Conservation (phyloP, 2,888 invertebrate genomes). For the Eupithecia abbreviata region DNA sequence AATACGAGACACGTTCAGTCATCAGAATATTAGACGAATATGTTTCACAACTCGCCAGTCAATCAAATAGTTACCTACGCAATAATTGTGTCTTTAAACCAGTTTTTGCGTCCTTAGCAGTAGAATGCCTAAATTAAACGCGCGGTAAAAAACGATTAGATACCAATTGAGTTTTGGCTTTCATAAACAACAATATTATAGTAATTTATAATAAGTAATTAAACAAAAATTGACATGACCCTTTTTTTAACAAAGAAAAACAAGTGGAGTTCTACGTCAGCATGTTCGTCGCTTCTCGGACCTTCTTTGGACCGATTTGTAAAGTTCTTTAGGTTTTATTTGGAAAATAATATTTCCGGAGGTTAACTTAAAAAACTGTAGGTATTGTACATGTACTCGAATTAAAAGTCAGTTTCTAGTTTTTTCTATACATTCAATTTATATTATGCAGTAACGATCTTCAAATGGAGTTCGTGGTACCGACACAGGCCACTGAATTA, state of each 20-base stretch:
- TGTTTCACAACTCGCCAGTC: neutral
- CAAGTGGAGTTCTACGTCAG: too few relatives aligned
- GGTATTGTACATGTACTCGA: too few relatives aligned
- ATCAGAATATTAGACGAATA: neutral
- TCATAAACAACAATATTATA: neutral
- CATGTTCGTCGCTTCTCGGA: too few relatives aligned
- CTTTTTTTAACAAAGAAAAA: neutral
- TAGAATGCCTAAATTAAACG: neutral
- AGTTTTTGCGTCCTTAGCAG: neutral
- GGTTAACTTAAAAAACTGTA: too few relatives aligned
- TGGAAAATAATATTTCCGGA: too few relatives aligned
- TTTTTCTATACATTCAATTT: too few relatives aligned
- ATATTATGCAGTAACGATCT: neutral
- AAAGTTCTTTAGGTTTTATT: too few relatives aligned
- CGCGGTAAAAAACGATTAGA: neutral
- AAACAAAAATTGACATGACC: neutral
- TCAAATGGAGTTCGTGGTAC: neutral
- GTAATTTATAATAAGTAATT: too few relatives aligned
- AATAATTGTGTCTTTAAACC: neutral
- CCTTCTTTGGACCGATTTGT: too few relatives aligned
- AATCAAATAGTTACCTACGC: neutral
- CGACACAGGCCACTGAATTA: neutral
- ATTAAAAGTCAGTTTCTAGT: too few relatives aligned
- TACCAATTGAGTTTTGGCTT: neutral
- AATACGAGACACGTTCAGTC: neutral